Percentiles rank a stretch among this genome's conserved stretches.
These are phyloP conservation scores for Mythimna vitellina DNA, from an alignment of 2,888 invertebrate species.

Conservation along the genomic window DNA sequence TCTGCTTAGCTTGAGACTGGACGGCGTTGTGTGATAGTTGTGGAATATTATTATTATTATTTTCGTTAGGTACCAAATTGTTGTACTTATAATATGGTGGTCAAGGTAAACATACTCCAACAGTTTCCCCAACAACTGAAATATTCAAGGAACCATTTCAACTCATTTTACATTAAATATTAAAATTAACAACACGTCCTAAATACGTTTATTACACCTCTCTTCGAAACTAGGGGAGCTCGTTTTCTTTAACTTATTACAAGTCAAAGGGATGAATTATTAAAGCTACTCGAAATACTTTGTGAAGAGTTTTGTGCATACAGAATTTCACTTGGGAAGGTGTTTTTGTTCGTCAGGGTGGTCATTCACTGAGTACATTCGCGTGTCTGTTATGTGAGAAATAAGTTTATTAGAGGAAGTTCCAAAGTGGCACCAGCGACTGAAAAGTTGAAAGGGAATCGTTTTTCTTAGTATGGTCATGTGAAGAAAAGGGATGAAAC, in stretches of 20 bases:
- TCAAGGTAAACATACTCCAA: not conserved
- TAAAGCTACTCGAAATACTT: slow-evolving; percentile 44
- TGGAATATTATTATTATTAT: no score
- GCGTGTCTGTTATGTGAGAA: not conserved
- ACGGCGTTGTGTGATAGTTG: no score
- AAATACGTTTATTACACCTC: slow-evolving; percentile 27
- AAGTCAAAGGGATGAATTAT: slow-evolving; percentile 49
- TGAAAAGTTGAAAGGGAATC: no score
- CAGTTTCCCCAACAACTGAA: slow-evolving; percentile 1
- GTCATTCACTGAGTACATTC: not conserved
- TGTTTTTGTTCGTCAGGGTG: not conserved
- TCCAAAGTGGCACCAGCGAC: no score
- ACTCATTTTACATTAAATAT: slow-evolving; percentile 31
- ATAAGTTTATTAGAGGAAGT: not conserved
- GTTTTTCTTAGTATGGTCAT: no score
- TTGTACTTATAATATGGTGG: not conserved
- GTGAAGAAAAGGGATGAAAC: no score
- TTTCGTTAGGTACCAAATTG: no score
- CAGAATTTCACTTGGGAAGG: slow-evolving; percentile 37
- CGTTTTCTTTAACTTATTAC: slow-evolving; percentile 39
- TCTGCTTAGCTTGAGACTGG: no score
- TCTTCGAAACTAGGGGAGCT: slow-evolving; percentile 19
- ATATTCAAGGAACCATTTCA: slow-evolving; percentile 20
- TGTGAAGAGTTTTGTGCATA: slow-evolving; percentile 39
- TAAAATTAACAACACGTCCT: slow-evolving; percentile 19